phyloP scores from a whole-genome alignment of 1,140 invertebrate genomes.

The Bombus turneri region DNA sequence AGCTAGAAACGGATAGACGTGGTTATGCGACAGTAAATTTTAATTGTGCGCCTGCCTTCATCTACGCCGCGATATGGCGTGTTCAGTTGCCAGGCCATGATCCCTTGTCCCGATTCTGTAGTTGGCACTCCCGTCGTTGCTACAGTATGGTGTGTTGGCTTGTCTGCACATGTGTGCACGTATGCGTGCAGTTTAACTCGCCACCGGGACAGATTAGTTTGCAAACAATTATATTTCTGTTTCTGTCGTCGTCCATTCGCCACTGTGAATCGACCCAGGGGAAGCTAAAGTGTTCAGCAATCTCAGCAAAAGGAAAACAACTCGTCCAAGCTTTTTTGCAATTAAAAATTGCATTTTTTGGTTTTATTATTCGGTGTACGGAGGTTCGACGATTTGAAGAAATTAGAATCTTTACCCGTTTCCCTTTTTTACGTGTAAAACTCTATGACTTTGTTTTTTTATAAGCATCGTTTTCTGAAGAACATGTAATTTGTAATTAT shows the following conservation, averaged over 20 bases:
- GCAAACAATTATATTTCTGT: conserved; percentile 68
- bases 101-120: conserved; percentile 40
- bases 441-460: no score
- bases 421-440: neutral
- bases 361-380: no score
- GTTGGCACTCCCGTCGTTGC: conserved; percentile 32
- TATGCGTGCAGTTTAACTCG: conserved; percentile 39
- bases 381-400: accelerated
- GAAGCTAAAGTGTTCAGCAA: neutral
- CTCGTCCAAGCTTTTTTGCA: no score
- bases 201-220: conserved; percentile 62
- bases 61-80: conserved; percentile 31
- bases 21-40: conserved; percentile 72
- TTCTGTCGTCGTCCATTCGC: neutral
- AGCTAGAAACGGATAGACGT: no score
- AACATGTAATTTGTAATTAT: neutral
- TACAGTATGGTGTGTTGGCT: neutral
- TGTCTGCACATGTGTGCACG: no score
- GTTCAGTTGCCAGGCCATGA: conserved; percentile 54
- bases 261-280: no score
- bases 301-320: neutral
- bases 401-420: neutral
- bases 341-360: no score
- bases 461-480: neutral
- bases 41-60: conserved; percentile 63